phyloP scores from a whole-genome alignment of 1,140 invertebrate genomes.

The Oreohelix idahoensis region DNA sequence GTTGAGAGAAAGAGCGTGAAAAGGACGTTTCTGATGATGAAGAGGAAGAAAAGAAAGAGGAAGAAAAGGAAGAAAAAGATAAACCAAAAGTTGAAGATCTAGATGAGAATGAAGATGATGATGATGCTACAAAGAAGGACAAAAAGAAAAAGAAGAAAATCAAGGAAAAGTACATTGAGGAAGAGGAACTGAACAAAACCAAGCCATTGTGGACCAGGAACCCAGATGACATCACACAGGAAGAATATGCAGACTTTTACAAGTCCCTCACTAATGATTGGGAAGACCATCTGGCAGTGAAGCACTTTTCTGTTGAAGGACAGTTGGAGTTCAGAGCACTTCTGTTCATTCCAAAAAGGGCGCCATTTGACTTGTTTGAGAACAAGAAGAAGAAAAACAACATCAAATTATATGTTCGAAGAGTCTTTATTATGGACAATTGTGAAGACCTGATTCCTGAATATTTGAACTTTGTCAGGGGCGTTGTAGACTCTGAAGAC shows the following conservation, averaged over 20 bases:
- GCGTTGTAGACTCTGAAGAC: conserved; percentile 99
- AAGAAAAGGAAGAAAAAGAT: conserved; percentile 64
- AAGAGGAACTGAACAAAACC: conserved; percentile 98
- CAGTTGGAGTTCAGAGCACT: conserved; percentile 97
- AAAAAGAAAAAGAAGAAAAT: conserved; percentile 89
- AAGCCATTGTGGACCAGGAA: conserved; percentile 99
- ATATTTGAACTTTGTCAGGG: conserved; percentile 96
- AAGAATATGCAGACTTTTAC: conserved; percentile 99
- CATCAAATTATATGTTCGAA: conserved; percentile 96
- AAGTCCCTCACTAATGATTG: conserved; percentile 98
- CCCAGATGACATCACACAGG: conserved; percentile 96
- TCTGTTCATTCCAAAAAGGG: conserved; percentile 93
- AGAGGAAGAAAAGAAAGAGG: conserved; percentile 71
- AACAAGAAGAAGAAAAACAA: conserved; percentile 99
- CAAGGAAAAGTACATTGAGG: conserved; percentile 97
- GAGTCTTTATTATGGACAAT: conserved; percentile 99
- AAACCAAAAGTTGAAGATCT: conserved; percentile 88
- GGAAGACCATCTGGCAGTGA: conserved; percentile 98
- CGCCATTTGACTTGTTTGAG: conserved; percentile 98
- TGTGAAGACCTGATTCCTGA: conserved; percentile 98
- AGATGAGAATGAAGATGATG: conserved; percentile 83
- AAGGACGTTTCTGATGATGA: conserved; percentile 87
- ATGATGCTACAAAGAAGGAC: conserved; percentile 82
- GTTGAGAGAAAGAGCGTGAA: conserved; percentile 76
- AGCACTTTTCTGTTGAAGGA: conserved; percentile 99